Base-by-base conservation (phyloP, 2,888 invertebrate species). In the Lasius platythorax region DNA sequence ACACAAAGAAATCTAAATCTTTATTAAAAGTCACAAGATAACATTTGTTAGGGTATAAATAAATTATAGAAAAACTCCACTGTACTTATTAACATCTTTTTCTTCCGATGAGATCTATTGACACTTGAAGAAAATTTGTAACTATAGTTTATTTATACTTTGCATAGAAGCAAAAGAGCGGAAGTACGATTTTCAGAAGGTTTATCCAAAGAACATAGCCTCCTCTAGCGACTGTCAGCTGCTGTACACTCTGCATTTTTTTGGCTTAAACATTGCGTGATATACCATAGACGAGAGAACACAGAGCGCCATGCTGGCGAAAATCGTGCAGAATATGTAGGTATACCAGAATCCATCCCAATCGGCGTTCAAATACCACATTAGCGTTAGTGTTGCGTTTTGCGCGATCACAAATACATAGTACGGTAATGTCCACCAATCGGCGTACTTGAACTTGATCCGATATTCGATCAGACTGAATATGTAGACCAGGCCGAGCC, bases 391-490 rank as follows among this genome's bases (percentile, higher is more conserved):
- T 28, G 96, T 91, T 67, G 97, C 95, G 91, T 97, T 97, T 95
- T 98, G 97, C 43, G 95, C 89, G 84, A 97, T 96, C 67, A 97
- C 96, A 67, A 97, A 95, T 75, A 96, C 93, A 91, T 97, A 96
- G 95, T 97, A 98, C 74, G 96, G 96, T 87, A 96, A 95, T 91
- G 97, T 97, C 96, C 97, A 97, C 78, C 96, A 95, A 5, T 97
- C 96, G 30, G 97, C 96, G 92, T 97, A 97, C 88, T 96, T 97
- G 93, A 98, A 98, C 94, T 97, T 97, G 81, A 98, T 96, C 93
- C 97, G 97, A 91, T 98, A 97, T 95, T 98, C 98, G 92, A 98
- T 96, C 66, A 98, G 95, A 92, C 97, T 97, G 93, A 98, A 97
- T 79, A 97, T 95, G 92, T 97, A 98, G 86, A 98, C 96, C 89